Evolutionary conservation across 1,140 invertebrate species (phyloP).

Genomic region (Trachymyrmex septentrionalis): DNA sequence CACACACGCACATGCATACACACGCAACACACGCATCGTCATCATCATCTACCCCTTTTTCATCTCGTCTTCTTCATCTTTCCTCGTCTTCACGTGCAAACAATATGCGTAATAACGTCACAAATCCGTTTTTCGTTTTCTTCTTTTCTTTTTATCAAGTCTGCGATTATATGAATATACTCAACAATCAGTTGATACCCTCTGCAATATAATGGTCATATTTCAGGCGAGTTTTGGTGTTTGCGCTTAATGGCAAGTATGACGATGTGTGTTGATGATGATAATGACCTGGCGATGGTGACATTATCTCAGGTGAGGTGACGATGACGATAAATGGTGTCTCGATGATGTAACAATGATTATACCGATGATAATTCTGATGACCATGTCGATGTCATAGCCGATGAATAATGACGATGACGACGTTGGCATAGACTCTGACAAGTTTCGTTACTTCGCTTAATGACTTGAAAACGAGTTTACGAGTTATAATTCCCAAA

Average conservation of each 20-base stretch:
- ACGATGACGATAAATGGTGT: slow-evolving; percentile 49
- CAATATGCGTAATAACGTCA: slow-evolving; percentile 48
- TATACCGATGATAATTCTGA: slow-evolving; percentile 55
- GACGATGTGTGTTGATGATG: slow-evolving; percentile 59
- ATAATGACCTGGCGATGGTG: slow-evolving; percentile 24
- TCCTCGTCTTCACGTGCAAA: slow-evolving; percentile 17
- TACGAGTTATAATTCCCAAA: slow-evolving; percentile 84
- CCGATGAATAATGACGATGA: slow-evolving; percentile 70
- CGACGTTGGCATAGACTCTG: slow-evolving; percentile 79
- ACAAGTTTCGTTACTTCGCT: slow-evolving; percentile 79
- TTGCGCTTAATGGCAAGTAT: slow-evolving; percentile 58
- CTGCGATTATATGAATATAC: slow-evolving; percentile 60
- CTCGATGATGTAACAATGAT: slow-evolving; percentile 53
- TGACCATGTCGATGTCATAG: slow-evolving; percentile 64
- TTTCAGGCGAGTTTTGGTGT: slow-evolving; percentile 70
- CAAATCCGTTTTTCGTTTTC: neutral
- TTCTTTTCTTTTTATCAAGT: slow-evolving; percentile 48
- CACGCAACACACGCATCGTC: slow-evolving; percentile 48
- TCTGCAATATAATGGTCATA: slow-evolving; percentile 67
- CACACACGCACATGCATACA: slow-evolving; percentile 24
- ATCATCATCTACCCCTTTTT: slow-evolving; percentile 42
- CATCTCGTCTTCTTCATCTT: slow-evolving; percentile 18
- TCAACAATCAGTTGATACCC: slow-evolving; percentile 55
- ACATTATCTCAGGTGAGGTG: neutral
- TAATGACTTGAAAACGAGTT: slow-evolving; percentile 84